Evolutionary conservation across 2,113 vertebrate species (phyloP).

Genomic region (Ascaphus truei): DNA sequence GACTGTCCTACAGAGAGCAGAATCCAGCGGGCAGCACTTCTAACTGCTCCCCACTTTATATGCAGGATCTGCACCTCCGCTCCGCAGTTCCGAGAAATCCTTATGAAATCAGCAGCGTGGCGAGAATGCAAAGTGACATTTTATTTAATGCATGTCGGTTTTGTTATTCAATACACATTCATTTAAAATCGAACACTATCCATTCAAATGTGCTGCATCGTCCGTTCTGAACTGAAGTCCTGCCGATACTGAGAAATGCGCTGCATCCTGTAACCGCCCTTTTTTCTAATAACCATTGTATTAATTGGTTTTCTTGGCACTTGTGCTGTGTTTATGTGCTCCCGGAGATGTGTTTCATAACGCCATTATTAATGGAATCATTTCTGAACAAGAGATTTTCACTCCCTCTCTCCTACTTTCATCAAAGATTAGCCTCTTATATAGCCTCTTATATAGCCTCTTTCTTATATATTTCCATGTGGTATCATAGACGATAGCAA

Average conservation of each 20-base stretch:
- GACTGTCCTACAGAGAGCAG: neutral
- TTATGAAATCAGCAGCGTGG: neutral
- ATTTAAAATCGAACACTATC: slow-evolving; percentile 8
- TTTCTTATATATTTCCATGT: too few relatives aligned
- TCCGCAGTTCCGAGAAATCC: slow-evolving; percentile 7
- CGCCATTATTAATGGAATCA: too few relatives aligned
- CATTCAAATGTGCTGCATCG: slow-evolving; percentile 10
- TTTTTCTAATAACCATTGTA: slow-evolving; percentile 6
- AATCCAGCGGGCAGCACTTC: slow-evolving; percentile 10
- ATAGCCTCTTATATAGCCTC: too few relatives aligned
- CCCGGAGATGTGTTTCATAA: neutral
- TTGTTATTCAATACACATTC: slow-evolving; percentile 30
- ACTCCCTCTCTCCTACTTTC: too few relatives aligned
- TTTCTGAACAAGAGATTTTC: too few relatives aligned
- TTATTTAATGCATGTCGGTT: slow-evolving; percentile 19
- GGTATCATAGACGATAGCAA: too few relatives aligned
- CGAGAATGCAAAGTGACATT: slow-evolving; percentile 7
- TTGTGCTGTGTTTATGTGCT: neutral
- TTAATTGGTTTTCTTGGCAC: neutral
- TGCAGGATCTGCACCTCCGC: slow-evolving; percentile 12
- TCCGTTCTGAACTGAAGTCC: slow-evolving; percentile 1
- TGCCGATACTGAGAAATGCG: neutral
- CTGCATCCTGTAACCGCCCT: neutral
- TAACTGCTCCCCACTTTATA: slow-evolving; percentile 6
- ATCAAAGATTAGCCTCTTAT: too few relatives aligned